A percentile compares a stretch with the other conserved stretches of the same genome.
Conservation (phyloP, 2,113 vertebrate species). For the Rhinogobius similis region DNA sequence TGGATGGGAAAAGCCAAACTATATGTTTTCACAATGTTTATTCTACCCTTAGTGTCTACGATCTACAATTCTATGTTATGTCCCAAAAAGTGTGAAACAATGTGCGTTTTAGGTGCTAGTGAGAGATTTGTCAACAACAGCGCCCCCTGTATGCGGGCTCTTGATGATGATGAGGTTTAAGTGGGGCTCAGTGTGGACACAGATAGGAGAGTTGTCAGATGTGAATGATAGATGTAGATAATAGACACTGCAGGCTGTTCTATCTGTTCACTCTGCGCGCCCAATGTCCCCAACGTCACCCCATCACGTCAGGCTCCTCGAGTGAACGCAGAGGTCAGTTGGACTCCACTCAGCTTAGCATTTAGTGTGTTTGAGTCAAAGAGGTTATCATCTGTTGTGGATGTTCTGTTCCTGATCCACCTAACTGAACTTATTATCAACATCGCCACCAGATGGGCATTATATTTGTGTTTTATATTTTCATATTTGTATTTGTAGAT, state of each 20-base stretch:
- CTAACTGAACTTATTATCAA: too few relatives aligned
- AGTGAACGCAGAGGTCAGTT: constrained; percentile 25
- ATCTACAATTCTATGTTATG: neutral
- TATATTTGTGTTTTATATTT: too few relatives aligned
- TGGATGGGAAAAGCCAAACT: neutral
- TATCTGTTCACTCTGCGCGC: neutral
- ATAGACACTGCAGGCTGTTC: constrained; percentile 5
- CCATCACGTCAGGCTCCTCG: constrained; percentile 2
- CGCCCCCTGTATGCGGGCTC: neutral
- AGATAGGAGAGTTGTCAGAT: constrained; percentile 40
- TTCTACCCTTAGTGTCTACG: neutral
- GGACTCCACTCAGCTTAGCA: neutral
- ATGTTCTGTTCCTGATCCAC: neutral
- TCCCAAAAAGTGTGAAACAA: neutral
- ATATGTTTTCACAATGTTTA: neutral
- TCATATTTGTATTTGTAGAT: too few relatives aligned
- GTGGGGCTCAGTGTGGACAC: constrained; percentile 29
- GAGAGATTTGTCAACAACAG: constrained; percentile 26
- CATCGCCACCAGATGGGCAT: too few relatives aligned
- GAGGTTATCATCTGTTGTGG: neutral
- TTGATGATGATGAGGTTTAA: constrained; percentile 36
- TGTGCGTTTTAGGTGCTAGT: neutral
- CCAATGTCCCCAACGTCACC: constrained; percentile 10
- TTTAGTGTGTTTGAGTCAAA: constrained; percentile 28
- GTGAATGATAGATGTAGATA: constrained; percentile 35